These are phyloP conservation scores for Micrasema minimum DNA, from an alignment of 1,140 invertebrate genomes.

Conservation along the genomic window DNA sequence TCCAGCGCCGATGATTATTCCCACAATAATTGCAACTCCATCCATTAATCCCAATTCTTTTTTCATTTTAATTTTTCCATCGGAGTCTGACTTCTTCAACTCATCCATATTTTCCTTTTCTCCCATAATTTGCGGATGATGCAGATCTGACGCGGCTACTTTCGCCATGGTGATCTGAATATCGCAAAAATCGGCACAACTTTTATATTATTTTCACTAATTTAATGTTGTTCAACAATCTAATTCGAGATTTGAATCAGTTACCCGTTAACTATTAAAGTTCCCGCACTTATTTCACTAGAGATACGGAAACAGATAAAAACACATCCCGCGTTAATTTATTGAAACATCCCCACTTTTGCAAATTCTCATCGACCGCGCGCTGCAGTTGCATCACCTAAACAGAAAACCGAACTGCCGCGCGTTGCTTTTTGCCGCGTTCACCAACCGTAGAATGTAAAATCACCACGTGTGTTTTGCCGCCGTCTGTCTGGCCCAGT, in stretches of 20 bases:
- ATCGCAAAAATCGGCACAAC: slow-evolving; percentile 9
- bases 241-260: background rate
- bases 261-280: slow-evolving; percentile 6
- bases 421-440: slow-evolving; percentile 1
- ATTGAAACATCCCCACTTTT: background rate
- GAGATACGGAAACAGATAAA: background rate
- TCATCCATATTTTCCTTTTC: slow-evolving; percentile 39
- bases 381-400: slow-evolving; percentile 25
- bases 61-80: slow-evolving; percentile 75
- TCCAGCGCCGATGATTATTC: slow-evolving; percentile 91
- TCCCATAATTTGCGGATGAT: slow-evolving; percentile 36
- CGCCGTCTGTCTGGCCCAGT: slow-evolving; percentile 28
- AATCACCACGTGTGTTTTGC: slow-evolving; percentile 24
- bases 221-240: too few relatives aligned
- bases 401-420: slow-evolving; percentile 18
- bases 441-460: background rate
- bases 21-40: slow-evolving; percentile 92
- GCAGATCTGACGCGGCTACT: slow-evolving; percentile 60
- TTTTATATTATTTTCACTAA: slow-evolving; percentile 1
- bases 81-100: slow-evolving; percentile 56
- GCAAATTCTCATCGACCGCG: slow-evolving; percentile 9
- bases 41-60: slow-evolving; percentile 89
- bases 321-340: background rate
- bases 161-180: slow-evolving; percentile 59
- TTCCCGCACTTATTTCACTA: slow-evolving; percentile 16